A percentile compares a stretch with the other conserved stretches of the same genome.
Evolutionary conservation across 2,797 vertebrate species (phyloP).

Genomic region (Notamacropus eugenii): DNA sequence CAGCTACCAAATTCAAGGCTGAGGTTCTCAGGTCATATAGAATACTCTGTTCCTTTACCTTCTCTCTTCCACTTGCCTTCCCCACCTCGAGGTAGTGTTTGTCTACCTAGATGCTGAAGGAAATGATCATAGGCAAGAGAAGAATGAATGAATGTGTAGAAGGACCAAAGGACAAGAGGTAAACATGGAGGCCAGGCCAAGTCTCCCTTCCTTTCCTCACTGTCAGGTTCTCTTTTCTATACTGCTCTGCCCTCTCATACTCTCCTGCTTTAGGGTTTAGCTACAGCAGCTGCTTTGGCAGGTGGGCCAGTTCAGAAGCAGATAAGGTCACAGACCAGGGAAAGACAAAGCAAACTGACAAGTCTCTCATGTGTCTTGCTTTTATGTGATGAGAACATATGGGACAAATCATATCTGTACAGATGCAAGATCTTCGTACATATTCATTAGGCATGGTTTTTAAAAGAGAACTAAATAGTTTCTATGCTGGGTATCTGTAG

Average conservation of each 20-base stretch:
- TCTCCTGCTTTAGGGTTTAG: not conserved
- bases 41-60: not conserved
- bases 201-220: not conserved
- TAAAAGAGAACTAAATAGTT: not conserved
- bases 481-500: not conserved
- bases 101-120: not conserved
- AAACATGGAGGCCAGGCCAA: not conserved
- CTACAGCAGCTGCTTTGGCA: not conserved
- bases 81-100: not conserved
- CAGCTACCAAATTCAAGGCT: not conserved
- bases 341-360: not conserved
- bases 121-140: not conserved
- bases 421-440: not conserved
- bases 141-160: not conserved
- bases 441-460: not conserved
- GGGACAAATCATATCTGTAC: not conserved
- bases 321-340: not conserved
- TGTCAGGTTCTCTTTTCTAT: not conserved
- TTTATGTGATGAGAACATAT: not conserved
- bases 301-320: not conserved
- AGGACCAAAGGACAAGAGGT: not conserved
- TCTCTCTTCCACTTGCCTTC: not conserved
- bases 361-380: not conserved
- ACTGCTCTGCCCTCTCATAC: not conserved
- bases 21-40: not conserved